Evolutionary conservation across 2,113 vertebrate genomes (phyloP), one percentile per base, ranked within the genome.

Genomic region (Pica pica): DNA sequence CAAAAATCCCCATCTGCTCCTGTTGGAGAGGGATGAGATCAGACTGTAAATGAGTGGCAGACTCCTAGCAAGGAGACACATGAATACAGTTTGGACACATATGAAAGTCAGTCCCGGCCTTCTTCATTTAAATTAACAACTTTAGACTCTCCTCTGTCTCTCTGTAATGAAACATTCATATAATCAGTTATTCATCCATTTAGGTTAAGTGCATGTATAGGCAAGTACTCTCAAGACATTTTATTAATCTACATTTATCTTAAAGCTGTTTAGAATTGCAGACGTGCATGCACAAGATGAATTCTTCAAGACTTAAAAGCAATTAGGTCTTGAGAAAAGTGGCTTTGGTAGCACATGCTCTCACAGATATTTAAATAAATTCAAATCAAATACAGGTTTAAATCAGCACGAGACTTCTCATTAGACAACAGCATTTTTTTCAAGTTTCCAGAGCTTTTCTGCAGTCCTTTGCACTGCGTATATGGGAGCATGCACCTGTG

Each of bases 1-100:
- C 91, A 95, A 95, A 68, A 87, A 89, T 89, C 69, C 44, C 94
- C 96, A 96, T 96, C 94, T 97, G 93, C 69, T 94, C 87, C 89
- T 2, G 0, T 1, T 75, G 87, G 80, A 92, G 59, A 65, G 33
- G 78, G 57, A 83, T 73, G 78, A 93, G 93, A 79, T 93, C 94
- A 93, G 95, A 79, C 83, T 96, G 42, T 18, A 89, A 90, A 95
- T 74, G 82, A 7, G 3, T 60, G 42, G 73, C 95, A 95, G 82
- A 47, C 64, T 67, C 57, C 39, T 24, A 68, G n/a, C 50, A 67
- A 73, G 71, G 63, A 93, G 82, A 55, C 59, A 55, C 4, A 21
- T 1, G 8, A 90, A 75, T 39, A 57, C 59, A 17, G n/a, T 80
- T 90, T 83, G 84, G 78, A 88, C 42, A 47, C 1, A 0, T 73